Evolutionary conservation across 2,888 invertebrate genomes (phyloP).

Genomic region (Metellina segmentata): DNA sequence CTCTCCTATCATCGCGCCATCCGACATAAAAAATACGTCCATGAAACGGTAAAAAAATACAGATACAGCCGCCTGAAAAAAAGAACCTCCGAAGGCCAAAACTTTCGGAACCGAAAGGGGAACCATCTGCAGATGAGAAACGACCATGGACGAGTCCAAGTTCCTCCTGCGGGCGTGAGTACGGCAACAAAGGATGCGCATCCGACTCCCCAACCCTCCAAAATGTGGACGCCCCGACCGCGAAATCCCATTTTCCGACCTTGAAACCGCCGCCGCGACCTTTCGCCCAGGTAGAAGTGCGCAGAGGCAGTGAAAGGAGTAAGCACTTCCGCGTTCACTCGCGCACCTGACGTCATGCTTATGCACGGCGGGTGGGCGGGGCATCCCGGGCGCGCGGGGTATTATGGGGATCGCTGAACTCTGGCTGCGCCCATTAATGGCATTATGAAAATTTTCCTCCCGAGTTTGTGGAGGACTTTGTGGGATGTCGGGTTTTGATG

Average conservation of each 20-base stretch:
- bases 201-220: conserved; percentile 1
- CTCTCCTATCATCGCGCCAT: too few relatives aligned
- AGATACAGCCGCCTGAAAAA: too few relatives aligned
- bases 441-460: conserved; percentile 45
- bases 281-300: conserved; percentile 69
- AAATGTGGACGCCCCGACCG: conserved; percentile 64
- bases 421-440: conserved; percentile 19
- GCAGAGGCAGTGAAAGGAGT: neutral
- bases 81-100: too few relatives aligned
- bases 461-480: neutral
- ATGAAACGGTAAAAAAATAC: too few relatives aligned
- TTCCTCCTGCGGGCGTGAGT: neutral
- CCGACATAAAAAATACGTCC: too few relatives aligned
- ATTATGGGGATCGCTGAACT: conserved; percentile 25
- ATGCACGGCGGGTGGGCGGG: conserved; percentile 52
- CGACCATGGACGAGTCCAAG: conserved; percentile 44
- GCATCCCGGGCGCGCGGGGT: neutral
- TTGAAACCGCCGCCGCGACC: conserved; percentile 44
- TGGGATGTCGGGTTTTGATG: neutral
- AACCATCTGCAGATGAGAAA: conserved; percentile 10
- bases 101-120: neutral
- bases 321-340: conserved; percentile 57
- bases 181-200: conserved; percentile 32
- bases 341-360: conserved; percentile 71
- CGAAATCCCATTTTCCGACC: conserved; percentile 65